Evolutionary conservation across 2,888 invertebrate species (phyloP).

Genomic region (Schrankia costaestrigalis): DNA sequence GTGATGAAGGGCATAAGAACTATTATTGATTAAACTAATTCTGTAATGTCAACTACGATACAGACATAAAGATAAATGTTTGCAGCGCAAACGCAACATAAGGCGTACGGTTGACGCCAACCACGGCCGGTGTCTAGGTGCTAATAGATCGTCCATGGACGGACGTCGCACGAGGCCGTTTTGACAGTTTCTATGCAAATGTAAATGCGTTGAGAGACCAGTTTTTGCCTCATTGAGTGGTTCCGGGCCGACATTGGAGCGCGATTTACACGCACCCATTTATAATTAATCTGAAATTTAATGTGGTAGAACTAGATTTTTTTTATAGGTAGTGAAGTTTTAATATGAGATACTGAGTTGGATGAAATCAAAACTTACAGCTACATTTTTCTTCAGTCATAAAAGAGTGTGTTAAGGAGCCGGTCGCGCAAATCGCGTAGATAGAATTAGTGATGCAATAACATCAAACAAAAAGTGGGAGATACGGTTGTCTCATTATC

Average conservation of each 20-base stretch:
- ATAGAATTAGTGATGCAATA: slow-evolving; percentile 70
- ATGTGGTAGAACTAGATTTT: slow-evolving; percentile 59
- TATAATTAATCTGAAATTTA: slow-evolving; percentile 49
- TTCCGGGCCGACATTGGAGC: slow-evolving; percentile 70
- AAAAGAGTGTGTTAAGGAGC: too few species aligned
- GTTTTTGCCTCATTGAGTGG: slow-evolving; percentile 67
- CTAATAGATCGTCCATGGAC: slow-evolving; percentile 60
- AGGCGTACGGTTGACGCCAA: slow-evolving; percentile 35
- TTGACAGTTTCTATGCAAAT: slow-evolving; percentile 81
- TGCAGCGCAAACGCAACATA: slow-evolving; percentile 43
- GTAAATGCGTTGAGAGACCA: slow-evolving; percentile 73
- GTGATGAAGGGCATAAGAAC: slow-evolving; percentile 29
- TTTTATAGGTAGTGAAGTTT: slow-evolving; percentile 30
- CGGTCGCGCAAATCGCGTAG: slow-evolving; percentile 40
- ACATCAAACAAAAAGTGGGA: slow-evolving; percentile 55
- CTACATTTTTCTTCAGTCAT: too few species aligned
- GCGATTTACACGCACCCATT: slow-evolving; percentile 64
- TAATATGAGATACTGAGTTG: too few species aligned
- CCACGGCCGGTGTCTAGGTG: slow-evolving; percentile 55
- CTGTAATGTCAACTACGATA: slow-evolving; percentile 18
- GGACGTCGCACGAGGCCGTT: slow-evolving; percentile 54
- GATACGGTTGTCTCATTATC: slow-evolving; percentile 75
- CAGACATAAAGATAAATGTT: slow-evolving; percentile 31
- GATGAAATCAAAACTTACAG: too few species aligned
- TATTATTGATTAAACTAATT: slow-evolving; percentile 26